A percentile compares a stretch with the other conserved stretches of the same genome.
Conservation (phyloP, 64 coral and sea anemone species). For the Stichodactyla mertensii region DNA sequence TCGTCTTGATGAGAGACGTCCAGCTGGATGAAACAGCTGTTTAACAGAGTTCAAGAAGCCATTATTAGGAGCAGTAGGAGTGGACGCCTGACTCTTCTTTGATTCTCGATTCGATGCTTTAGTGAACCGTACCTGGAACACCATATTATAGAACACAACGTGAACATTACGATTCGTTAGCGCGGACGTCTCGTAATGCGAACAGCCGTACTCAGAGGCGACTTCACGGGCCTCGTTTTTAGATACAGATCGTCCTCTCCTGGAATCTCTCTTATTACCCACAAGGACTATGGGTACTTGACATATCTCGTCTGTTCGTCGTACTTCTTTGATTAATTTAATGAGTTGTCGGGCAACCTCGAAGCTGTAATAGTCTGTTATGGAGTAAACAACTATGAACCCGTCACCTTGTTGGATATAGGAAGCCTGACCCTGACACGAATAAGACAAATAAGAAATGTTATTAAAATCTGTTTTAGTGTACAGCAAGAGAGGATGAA, state of each 20-base stretch:
- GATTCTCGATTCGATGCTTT: constrained; percentile 49
- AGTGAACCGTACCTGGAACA: constrained; percentile 73
- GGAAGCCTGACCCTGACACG: constrained; percentile 56
- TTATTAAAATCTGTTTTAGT: neutral
- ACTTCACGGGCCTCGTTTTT: constrained; percentile 78
- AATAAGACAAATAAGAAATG: neutral
- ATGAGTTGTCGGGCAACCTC: constrained; percentile 77
- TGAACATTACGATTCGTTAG: constrained; percentile 81
- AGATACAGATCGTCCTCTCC: constrained; percentile 62
- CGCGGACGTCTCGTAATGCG: constrained; percentile 85
- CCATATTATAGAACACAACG: constrained; percentile 84
- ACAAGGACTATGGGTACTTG: constrained; percentile 80
- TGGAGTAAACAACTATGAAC: constrained; percentile 84
- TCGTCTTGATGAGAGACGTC: constrained; percentile 43
- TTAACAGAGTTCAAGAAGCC: constrained; percentile 84
- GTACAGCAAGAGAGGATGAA: too few species aligned
- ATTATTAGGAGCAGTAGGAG: constrained; percentile 28
- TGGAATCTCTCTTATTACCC: constrained; percentile 72
- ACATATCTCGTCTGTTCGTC: constrained; percentile 48
- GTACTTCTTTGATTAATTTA: constrained; percentile 81
- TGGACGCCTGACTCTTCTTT: constrained; percentile 20
- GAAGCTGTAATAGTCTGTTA: constrained; percentile 87
- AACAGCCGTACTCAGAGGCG: constrained; percentile 72
- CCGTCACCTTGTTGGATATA: constrained; percentile 76
- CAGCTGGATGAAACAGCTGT: constrained; percentile 32